These are phyloP conservation scores for Labeo calbasu DNA, from an alignment of 2,797 vertebrate species.

Conservation along the genomic window DNA sequence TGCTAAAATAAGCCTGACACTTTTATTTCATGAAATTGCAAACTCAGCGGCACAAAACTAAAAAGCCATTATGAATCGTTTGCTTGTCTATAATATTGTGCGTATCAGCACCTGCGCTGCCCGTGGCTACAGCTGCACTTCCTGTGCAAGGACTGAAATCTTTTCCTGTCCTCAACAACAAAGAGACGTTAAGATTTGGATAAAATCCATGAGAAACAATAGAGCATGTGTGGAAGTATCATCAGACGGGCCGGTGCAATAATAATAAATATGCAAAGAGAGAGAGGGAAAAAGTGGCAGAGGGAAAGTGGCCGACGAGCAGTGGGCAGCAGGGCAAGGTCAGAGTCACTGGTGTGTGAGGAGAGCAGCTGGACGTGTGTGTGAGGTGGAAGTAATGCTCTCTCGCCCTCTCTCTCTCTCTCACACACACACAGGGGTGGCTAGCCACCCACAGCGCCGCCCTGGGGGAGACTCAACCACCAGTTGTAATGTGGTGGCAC, in stretches of 20 bases:
- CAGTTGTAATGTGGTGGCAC: conserved; percentile 51
- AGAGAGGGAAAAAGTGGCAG: not conserved
- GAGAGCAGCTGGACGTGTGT: conserved; percentile 56
- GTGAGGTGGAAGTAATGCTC: conserved; percentile 60
- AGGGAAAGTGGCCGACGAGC: conserved; percentile 42
- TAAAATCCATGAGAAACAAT: conserved; percentile 50
- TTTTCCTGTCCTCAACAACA: conserved; percentile 30
- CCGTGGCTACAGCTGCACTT: conserved; percentile 22
- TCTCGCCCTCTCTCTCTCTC: conserved; percentile 37
- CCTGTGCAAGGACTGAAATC: conserved; percentile 26
- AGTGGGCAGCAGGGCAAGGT: conserved; percentile 61
- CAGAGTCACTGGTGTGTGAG: conserved; percentile 57
- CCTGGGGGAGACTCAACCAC: conserved; percentile 52
- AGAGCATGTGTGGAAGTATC: conserved; percentile 35
- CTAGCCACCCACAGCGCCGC: conserved; percentile 55
- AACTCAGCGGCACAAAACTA: conserved; percentile 3
- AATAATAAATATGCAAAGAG: conserved; percentile 30
- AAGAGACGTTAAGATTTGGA: conserved; percentile 40
- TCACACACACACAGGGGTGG: conserved; percentile 10
- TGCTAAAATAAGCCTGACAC: conserved; percentile 16
- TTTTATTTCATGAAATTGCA: conserved; percentile 5
- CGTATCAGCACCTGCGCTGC: conserved; percentile 34
- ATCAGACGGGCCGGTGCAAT: conserved; percentile 15
- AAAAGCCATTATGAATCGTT: not conserved
- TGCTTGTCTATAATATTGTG: conserved; percentile 5